A percentile compares a stretch with the other conserved stretches of the same genome.
Conservation (phyloP, 2,888 invertebrate genomes). For the Metellina segmentata region DNA sequence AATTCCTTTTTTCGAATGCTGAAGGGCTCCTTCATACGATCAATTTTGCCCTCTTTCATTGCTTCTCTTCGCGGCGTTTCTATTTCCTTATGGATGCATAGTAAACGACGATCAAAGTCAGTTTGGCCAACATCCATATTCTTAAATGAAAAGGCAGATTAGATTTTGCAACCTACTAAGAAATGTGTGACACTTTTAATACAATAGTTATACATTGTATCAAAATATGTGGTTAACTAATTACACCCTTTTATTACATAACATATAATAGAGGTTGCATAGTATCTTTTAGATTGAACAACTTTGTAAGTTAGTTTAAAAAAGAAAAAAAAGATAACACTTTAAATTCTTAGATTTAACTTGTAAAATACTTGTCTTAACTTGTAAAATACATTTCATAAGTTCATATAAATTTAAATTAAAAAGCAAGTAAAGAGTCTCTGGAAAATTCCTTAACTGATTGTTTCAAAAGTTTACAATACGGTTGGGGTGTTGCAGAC, state of each 20-base stretch:
- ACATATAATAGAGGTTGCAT: background rate
- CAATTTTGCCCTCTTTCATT: slow-evolving; percentile 88
- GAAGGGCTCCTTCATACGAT: slow-evolving; percentile 91
- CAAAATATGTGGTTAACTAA: background rate
- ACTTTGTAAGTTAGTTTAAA: no score
- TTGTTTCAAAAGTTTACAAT: no score
- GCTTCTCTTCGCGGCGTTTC: slow-evolving; percentile 86
- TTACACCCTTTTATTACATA: background rate
- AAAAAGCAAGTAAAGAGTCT: no score
- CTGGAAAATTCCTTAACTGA: no score
- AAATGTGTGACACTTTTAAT: background rate
- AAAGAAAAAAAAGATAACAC: no score
- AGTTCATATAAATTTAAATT: no score
- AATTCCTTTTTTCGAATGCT: slow-evolving; percentile 94
- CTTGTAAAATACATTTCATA: no score
- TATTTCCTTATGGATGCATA: slow-evolving; percentile 86
- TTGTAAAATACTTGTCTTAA: no score
- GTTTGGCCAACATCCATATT: slow-evolving; percentile 88
- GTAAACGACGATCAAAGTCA: slow-evolving; percentile 89
- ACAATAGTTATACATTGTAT: background rate
- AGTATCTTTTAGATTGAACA: background rate
- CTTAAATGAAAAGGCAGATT: slow-evolving; percentile 54
- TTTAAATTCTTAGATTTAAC: no score
- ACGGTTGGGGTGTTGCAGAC: no score
- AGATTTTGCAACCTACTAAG: background rate